phyloP scores from a whole-genome alignment of 2,797 vertebrate species.

The Lerista edwardsae region DNA sequence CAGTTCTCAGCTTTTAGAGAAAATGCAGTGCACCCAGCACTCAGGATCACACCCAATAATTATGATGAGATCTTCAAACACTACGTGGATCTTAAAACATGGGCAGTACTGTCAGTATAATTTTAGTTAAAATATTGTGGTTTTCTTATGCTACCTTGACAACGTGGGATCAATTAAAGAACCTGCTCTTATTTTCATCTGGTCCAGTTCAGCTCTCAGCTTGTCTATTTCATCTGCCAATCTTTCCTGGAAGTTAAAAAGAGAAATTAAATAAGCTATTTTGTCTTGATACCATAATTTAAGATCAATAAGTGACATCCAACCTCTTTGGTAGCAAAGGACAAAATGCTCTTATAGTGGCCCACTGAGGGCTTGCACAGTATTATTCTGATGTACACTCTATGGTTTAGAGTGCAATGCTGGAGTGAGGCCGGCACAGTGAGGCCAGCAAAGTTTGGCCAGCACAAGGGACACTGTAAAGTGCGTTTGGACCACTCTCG shows the following conservation, averaged over 20 bases:
- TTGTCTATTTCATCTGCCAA: constrained; percentile 96
- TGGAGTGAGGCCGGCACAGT: too few species aligned
- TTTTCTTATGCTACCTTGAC: constrained; percentile 83
- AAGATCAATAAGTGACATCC: neutral
- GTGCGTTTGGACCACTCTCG: too few species aligned
- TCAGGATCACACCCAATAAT: neutral
- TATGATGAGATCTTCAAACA: neutral
- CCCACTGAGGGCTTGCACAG: neutral
- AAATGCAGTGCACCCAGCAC: too few species aligned
- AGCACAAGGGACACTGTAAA: too few species aligned
- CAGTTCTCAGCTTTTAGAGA: too few species aligned
- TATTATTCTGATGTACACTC: neutral
- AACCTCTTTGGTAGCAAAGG: neutral
- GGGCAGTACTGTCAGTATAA: neutral
- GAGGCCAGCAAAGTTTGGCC: too few species aligned
- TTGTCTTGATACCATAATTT: neutral
- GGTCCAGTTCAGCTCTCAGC: constrained; percentile 92
- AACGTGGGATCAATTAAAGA: constrained; percentile 94
- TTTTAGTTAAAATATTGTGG: neutral
- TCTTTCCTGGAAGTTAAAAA: constrained; percentile 81
- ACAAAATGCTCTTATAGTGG: neutral
- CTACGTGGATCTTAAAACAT: neutral
- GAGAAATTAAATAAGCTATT: neutral
- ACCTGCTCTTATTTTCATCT: constrained; percentile 90
- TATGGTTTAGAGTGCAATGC: neutral